Evolutionary conservation across 1,140 invertebrate species (phyloP), one percentile per base, ranked within the genome.

Genomic region (Eumeta japonica): DNA sequence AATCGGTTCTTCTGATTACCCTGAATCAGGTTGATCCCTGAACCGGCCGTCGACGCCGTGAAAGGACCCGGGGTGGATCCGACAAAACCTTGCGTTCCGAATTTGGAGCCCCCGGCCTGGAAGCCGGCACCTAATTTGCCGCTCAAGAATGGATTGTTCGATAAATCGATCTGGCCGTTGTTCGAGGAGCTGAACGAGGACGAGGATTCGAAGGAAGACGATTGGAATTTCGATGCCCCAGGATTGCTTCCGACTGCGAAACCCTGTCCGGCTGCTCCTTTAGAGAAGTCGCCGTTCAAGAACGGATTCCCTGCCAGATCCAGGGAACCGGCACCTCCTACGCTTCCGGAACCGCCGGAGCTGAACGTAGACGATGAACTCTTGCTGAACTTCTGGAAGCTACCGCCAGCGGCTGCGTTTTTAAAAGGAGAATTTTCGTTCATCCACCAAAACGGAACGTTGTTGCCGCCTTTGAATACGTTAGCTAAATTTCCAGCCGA

Each of bases 361-460:
- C 16, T 36, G 7, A 35, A 45, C 10, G 24, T 19, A 3, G 45
- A 42, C 35, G 65, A 58, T 49, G 56, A 64, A 49, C 54, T 68
- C 24, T 68, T 72, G 33, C 62, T 50, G 9, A 58, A 70, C 14
- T 34, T 53, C 3, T 45, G 54, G 27, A 51, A 48, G 2, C 39
- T 40, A 0, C 34, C 48, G 3, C 43, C 58, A 3, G 43, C 33
- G 2, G 20, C 41, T 1, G 61, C 58, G 29, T 52, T 60, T 39
- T 77, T 79, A 52, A 81, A 74, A 0, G 79, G 78, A 1, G 75
- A 78, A 41, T 81, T 59, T 17, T 71, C 44, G 29, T 56, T 62
- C 63, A 75, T 71, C 79, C 79, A 80, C 79, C 79, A 80, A 48
- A 73, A 77, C 2, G 75, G 68, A 20, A 50, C 63, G 14, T 53